Conservation (phyloP, 2,888 invertebrate genomes). For the Silvanus unidentatus region DNA sequence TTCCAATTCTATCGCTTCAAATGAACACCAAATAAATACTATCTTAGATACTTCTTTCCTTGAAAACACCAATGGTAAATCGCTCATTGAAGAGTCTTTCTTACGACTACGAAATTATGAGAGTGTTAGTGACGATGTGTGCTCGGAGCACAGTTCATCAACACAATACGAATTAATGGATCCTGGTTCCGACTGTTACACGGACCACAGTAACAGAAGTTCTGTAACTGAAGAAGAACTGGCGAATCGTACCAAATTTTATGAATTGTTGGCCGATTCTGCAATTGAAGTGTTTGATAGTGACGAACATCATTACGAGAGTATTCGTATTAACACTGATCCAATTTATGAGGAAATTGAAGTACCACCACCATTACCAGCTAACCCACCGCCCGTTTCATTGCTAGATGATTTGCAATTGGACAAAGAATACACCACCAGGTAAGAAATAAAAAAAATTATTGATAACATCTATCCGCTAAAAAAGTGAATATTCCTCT, state of each 20-base stretch:
- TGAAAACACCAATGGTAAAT: slow-evolving; percentile 50
- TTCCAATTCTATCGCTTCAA: too few species aligned
- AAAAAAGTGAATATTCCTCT: slow-evolving; percentile 4
- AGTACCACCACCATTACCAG: slow-evolving; percentile 72
- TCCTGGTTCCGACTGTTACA: slow-evolving; percentile 68
- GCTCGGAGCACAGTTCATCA: slow-evolving; percentile 51
- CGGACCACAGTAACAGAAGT: slow-evolving; percentile 51
- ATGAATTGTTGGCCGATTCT: slow-evolving; percentile 66
- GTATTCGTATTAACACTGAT: slow-evolving; percentile 64
- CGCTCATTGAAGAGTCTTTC: slow-evolving; percentile 55
- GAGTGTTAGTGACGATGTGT: slow-evolving; percentile 43
- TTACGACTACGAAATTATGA: slow-evolving; percentile 51
- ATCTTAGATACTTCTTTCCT: slow-evolving; percentile 57
- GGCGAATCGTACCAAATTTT: slow-evolving; percentile 62
- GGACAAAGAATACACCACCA: slow-evolving; percentile 63
- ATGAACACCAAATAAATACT: slow-evolving; percentile 13
- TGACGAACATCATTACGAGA: slow-evolving; percentile 68
- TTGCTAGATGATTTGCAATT: slow-evolving; percentile 59
- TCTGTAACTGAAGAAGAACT: slow-evolving; percentile 57
- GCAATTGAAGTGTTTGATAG: slow-evolving; percentile 63
- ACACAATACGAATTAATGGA: slow-evolving; percentile 73
- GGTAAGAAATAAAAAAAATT: slow-evolving; percentile 32
- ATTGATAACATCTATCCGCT: too few species aligned
- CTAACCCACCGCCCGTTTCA: slow-evolving; percentile 70
- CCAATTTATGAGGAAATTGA: slow-evolving; percentile 77